Evolutionary conservation across 2,113 vertebrate species (phyloP), one percentile per base, ranked within the genome.

Genomic region (Arvicanthis niloticus): DNA sequence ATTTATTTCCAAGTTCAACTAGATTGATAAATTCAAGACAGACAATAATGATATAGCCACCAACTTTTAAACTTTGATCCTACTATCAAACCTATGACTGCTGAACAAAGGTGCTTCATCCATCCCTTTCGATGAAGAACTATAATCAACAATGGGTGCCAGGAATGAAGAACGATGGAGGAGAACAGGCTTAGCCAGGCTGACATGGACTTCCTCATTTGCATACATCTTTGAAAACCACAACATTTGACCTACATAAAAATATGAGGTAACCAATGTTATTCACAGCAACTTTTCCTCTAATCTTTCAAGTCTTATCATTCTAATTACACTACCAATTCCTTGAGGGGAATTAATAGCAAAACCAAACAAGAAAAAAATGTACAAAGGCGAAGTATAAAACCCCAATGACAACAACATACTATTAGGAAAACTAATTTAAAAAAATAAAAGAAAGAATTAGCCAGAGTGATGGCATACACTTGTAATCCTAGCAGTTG

Each of bases 51-150:
- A 82, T 56, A 53, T 0, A 68, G 13, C 42, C 72, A 9, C 40
- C 26, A 88, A 86, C 40, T 87, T 91, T 26, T 77, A 93, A 95
- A 84, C 48, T 95, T 91, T 89, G 90, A 95, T 60, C 75, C 22
- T 15, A 91, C 29, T 31, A 68, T 48, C 76, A 93, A 91, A 92
- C 56, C 40, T 76, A 53, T 15, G 12, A 60, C 5, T 40, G 31
- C 24, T 3, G 15, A 58, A 92, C 12, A 13, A 84, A 68, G 22
- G 62, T 17, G 53, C 12, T 16, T 65, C 70, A 93, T 31, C 93
- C 72, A 53, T 70, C 72, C 86, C 29, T n/a, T 62, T 51, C 51
- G 90, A 62, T 65, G n/a, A 95, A 62, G 8, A 89, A 94, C n/a
- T n/a, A 67, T 29, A 34, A 34, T 9, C 48, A 86, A 70, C 51